Evolutionary conservation across 2,797 vertebrate species (phyloP).

Genomic region (Ispidina picta): DNA sequence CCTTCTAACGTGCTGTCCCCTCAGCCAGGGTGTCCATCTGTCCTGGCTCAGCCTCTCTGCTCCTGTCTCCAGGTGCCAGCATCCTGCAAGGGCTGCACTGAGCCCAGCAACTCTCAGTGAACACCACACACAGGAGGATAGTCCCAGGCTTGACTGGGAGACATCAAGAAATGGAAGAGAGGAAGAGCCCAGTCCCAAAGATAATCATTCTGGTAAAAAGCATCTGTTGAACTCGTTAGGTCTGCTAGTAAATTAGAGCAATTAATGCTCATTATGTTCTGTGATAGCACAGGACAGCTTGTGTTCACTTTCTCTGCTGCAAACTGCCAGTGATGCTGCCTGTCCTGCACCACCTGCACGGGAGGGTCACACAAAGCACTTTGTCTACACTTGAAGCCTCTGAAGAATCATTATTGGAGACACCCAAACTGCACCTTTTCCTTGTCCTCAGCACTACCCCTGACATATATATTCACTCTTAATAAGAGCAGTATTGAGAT

Average conservation of each 20-base stretch:
- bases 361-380: neutral
- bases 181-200: neutral
- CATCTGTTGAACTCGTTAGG: neutral
- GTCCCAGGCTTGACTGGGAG: neutral
- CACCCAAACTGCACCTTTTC: fast-evolving
- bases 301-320: neutral
- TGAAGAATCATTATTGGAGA: neutral
- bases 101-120: neutral
- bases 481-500: fast-evolving
- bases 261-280: neutral
- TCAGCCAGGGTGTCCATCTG: fast-evolving
- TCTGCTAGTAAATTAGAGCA: neutral
- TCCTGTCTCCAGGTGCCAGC: fast-evolving
- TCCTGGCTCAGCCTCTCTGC: neutral
- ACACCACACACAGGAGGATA: fast-evolving
- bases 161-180: neutral
- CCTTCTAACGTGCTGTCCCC: neutral
- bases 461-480: neutral
- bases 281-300: neutral
- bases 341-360: neutral
- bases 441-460: neutral
- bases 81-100: fast-evolving
- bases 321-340: neutral
- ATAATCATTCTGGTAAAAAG: neutral
- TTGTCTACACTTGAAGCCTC: neutral